Evolutionary conservation across 2,888 invertebrate species (phyloP).

Genomic region (Chrysomela aeneicollis): DNA sequence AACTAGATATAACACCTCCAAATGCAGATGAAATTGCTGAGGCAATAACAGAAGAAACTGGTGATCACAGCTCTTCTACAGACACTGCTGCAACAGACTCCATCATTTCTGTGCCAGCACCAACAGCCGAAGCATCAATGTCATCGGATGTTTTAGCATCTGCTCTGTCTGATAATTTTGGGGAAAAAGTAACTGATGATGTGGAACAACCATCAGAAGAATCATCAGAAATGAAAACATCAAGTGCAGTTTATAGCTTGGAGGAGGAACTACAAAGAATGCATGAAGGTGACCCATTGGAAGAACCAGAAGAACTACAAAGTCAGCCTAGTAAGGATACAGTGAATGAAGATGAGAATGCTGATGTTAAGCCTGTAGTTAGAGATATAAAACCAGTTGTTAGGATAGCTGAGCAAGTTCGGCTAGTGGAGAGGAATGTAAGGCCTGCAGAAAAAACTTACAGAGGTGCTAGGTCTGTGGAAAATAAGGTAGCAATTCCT

Average conservation of each 20-base stretch:
- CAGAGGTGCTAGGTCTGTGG: not conserved
- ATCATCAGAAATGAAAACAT: constrained; percentile 6
- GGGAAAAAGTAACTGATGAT: constrained; percentile 15
- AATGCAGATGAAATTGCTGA: constrained; percentile 19
- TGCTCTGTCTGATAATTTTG: constrained; percentile 17
- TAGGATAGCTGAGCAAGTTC: not conserved
- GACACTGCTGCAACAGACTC: constrained; percentile 20
- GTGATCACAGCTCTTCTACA: constrained; percentile 9
- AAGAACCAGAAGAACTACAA: not conserved
- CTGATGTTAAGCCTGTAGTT: not conserved
- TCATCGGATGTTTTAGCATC: not conserved
- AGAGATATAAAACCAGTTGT: constrained; percentile 6
- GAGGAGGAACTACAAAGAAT: constrained; percentile 38
- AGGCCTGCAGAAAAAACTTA: constrained; percentile 7
- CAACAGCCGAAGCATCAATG: not conserved
- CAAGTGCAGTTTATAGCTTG: constrained; percentile 30
- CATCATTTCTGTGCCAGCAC: constrained; percentile 2
- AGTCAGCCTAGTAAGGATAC: not conserved
- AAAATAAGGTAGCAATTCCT: not conserved
- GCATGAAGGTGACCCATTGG: constrained; percentile 33
- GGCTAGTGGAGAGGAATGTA: not conserved
- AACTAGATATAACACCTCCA: not conserved
- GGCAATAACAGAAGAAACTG: constrained; percentile 20
- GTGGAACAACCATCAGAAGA: constrained; percentile 10
- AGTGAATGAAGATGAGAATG: constrained; percentile 5